Conservation (phyloP, 2,113 vertebrate genomes). For the Chunga burmeisteri region DNA sequence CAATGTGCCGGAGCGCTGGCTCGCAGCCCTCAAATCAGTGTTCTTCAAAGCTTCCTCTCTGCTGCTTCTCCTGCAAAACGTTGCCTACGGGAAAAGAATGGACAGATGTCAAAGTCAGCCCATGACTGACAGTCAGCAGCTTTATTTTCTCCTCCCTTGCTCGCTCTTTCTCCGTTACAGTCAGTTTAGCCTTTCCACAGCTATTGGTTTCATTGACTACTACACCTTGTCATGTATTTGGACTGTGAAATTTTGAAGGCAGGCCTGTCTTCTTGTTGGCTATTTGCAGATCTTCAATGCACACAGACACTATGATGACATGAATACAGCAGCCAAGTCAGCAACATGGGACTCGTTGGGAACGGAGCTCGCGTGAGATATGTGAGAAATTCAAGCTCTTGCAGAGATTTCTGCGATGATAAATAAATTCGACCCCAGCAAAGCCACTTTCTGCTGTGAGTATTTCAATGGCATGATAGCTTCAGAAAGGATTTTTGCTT, state of each 20-base stretch:
- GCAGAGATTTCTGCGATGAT: background rate
- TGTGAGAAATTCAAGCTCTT: background rate
- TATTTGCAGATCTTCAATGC: background rate
- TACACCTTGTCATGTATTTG: background rate
- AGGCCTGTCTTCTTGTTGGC: background rate
- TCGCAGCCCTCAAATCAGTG: background rate
- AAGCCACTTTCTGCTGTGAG: background rate
- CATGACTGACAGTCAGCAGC: background rate
- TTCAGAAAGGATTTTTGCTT: background rate
- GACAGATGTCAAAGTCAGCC: background rate
- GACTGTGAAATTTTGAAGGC: background rate
- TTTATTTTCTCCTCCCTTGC: background rate
- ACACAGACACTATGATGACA: background rate
- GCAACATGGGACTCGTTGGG: too few relatives aligned
- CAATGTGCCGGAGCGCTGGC: accelerated
- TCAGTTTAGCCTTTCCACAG: background rate
- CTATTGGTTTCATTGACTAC: background rate
- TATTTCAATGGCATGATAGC: background rate
- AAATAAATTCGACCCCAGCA: background rate
- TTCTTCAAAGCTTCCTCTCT: background rate
- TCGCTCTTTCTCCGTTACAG: background rate
- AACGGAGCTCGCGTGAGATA: background rate
- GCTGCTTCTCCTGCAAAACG: background rate
- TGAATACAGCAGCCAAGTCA: background rate
- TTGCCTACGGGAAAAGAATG: background rate